A percentile compares a stretch with the other conserved stretches of the same genome.
Conservation (phyloP, 2,888 invertebrate genomes). For the Gymnocheta viridis region DNA sequence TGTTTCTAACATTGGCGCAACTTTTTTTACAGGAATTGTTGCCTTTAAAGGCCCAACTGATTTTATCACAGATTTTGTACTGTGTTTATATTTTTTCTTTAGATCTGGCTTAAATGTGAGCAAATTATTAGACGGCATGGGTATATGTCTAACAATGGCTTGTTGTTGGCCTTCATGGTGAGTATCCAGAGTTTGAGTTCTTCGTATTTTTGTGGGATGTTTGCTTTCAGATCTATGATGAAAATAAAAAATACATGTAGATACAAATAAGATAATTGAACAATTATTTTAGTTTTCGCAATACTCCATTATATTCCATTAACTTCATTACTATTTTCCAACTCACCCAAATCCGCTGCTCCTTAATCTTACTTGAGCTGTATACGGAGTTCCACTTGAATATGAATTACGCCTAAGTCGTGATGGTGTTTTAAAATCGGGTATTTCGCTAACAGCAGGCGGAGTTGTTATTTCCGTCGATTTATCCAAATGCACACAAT, state of each 20-base stretch:
- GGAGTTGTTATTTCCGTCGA: constrained; percentile 42
- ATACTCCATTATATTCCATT: not conserved
- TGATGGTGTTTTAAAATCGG: constrained; percentile 72
- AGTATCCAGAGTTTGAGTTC: constrained; percentile 66
- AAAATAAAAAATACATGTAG: too few relatives aligned
- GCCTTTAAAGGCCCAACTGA: constrained; percentile 74
- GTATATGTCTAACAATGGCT: constrained; percentile 61
- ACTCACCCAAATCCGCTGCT: constrained; percentile 57
- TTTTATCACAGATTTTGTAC: constrained; percentile 72
- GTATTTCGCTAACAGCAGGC: constrained; percentile 6
- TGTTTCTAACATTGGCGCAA: constrained; percentile 72
- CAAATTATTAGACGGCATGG: constrained; percentile 69
- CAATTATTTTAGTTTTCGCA: too few relatives aligned
- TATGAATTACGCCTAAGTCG: constrained; percentile 73
- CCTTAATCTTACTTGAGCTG: constrained; percentile 47
- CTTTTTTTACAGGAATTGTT: constrained; percentile 74
- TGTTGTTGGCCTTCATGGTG: constrained; percentile 71
- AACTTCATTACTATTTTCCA: too few relatives aligned
- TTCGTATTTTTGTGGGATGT: constrained; percentile 5
- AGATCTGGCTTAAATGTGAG: constrained; percentile 69
- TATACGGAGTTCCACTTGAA: constrained; percentile 71
- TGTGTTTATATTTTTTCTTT: constrained; percentile 71
- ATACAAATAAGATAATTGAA: too few relatives aligned
- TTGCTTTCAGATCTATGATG: constrained; percentile 51
- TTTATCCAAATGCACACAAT: constrained; percentile 1